These are phyloP conservation scores for Meloidogyne chitwoodi DNA, from an alignment of 1,140 invertebrate species.

Conservation along the genomic window DNA sequence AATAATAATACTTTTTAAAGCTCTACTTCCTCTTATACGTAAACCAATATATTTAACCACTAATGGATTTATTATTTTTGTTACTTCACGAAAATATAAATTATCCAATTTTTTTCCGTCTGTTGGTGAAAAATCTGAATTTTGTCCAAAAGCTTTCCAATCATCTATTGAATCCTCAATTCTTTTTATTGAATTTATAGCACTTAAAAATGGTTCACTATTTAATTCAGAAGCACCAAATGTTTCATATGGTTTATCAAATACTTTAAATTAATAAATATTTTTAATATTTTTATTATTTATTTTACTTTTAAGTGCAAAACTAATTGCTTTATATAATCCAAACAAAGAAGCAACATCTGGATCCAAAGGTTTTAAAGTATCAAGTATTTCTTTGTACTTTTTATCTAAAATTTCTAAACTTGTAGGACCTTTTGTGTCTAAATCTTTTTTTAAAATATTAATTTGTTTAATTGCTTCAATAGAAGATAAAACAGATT, in stretches of 20 bases:
- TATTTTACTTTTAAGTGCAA: background rate
- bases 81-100: background rate
- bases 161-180: background rate
- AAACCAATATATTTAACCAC: background rate
- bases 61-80: background rate
- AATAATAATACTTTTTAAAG: background rate
- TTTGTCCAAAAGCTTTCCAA: background rate
- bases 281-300: background rate
- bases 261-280: background rate
- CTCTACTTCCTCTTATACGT: background rate
- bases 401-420: background rate
- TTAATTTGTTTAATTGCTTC: background rate
- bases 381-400: background rate
- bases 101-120: background rate
- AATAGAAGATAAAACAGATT: background rate
- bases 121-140: background rate
- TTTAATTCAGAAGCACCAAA: background rate
- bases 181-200: background rate
- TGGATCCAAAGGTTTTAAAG: background rate
- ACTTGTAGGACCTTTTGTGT: background rate
- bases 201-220: background rate
- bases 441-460: background rate
- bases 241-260: background rate
- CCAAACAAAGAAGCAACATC: background rate
- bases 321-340: background rate